phyloP scores from a whole-genome alignment of 2,113 vertebrate genomes.

The Pomatorhinus ruficollis region DNA sequence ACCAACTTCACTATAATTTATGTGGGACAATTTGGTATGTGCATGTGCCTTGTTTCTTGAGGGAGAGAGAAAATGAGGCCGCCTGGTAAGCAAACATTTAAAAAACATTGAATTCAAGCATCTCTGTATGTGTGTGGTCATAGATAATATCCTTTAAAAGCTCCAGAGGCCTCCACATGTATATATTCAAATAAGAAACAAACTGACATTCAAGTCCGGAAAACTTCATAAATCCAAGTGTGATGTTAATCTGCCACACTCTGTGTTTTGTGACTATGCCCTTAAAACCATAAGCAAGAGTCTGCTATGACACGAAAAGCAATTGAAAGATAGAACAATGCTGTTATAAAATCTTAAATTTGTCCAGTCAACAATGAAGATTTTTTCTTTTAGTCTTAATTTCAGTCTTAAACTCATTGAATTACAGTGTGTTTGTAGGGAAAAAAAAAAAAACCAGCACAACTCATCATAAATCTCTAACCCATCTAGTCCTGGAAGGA shows the following conservation, averaged over 20 bases:
- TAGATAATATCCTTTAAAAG: not conserved
- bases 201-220: not conserved
- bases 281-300: not conserved
- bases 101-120: not conserved
- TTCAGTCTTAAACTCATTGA: not conserved
- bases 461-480: not conserved
- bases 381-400: not conserved
- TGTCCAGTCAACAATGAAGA: not conserved
- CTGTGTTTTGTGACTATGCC: not conserved
- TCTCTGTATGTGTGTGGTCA: not conserved
- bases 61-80: not conserved
- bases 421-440: not conserved
- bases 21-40: not conserved
- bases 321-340: not conserved
- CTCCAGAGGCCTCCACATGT: not conserved
- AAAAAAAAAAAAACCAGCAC: not conserved
- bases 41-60: not conserved
- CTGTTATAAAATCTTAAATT: not conserved
- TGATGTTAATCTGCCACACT: not conserved
- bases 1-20: not conserved
- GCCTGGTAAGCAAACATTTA: not conserved
- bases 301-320: not conserved
- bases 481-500: not conserved
- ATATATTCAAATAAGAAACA: not conserved
- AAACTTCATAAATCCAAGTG: not conserved